These are phyloP conservation scores for Artemia sinica DNA, from an alignment of 2,888 invertebrate genomes.

Conservation along the genomic window DNA sequence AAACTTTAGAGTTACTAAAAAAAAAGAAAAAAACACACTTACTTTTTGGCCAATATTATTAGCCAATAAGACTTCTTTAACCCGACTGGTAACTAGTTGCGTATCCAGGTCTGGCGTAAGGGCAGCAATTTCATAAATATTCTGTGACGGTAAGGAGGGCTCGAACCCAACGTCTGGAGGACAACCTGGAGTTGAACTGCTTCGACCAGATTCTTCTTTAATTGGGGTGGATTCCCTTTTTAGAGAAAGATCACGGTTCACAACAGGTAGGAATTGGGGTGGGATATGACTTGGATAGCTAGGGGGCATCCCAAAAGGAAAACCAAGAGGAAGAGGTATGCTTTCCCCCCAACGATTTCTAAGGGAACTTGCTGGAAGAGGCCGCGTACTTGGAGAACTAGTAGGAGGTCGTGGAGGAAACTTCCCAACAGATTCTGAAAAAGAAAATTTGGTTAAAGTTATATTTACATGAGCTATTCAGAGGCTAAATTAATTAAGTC, in stretches of 20 bases:
- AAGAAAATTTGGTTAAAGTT: not conserved
- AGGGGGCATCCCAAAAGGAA: not conserved
- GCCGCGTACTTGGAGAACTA: not conserved
- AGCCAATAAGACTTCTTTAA: conserved; percentile 85
- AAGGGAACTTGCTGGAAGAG: not conserved
- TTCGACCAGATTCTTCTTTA: conserved; percentile 15
- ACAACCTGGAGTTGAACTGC: not conserved
- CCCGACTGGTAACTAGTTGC: conserved; percentile 84
- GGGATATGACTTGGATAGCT: conserved; percentile 4
- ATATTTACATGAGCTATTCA: too few species aligned
- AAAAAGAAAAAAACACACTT: conserved; percentile 23
- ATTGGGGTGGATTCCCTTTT: not conserved
- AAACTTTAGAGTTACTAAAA: not conserved
- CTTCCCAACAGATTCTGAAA: not conserved
- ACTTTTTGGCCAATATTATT: conserved; percentile 95
- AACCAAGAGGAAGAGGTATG: not conserved
- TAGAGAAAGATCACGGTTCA: not conserved
- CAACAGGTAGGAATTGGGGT: not conserved
- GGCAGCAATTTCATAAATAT: conserved; percentile 93
- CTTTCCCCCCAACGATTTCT: conserved; percentile 2
- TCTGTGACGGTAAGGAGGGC: conserved; percentile 31
- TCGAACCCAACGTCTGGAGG: not conserved
- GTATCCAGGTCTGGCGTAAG: conserved; percentile 91
- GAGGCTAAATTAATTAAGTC: too few species aligned
- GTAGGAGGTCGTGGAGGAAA: not conserved